Percentiles rank a stretch among this genome's conserved stretches.
Evolutionary conservation across 1,140 invertebrate species (phyloP).

Genomic region (Drosophila nigrodunni): DNA sequence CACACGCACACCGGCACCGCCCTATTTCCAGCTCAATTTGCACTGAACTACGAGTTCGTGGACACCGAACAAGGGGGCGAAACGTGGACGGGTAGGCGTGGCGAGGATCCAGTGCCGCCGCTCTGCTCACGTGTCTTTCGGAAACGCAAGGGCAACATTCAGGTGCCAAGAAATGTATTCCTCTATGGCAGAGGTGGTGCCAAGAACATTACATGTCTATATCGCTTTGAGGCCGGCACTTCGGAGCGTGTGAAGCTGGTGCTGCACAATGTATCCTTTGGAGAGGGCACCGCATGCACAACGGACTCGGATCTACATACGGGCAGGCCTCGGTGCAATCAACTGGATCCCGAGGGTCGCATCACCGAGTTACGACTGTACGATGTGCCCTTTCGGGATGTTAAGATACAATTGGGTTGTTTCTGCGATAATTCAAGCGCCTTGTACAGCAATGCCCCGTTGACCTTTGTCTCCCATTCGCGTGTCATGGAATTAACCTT

Average conservation of each 20-base stretch:
- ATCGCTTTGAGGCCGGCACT: slow-evolving; percentile 89
- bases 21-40: slow-evolving; percentile 88
- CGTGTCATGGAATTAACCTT: slow-evolving; percentile 88
- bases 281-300: slow-evolving; percentile 87
- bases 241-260: slow-evolving; percentile 88
- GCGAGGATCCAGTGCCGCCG: slow-evolving; percentile 88
- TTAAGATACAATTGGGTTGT: slow-evolving; percentile 87
- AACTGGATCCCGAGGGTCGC: slow-evolving; percentile 86
- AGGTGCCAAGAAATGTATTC: slow-evolving; percentile 88
- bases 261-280: slow-evolving; percentile 90
- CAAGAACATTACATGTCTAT: slow-evolving; percentile 90
- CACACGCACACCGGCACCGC: slow-evolving; percentile 88
- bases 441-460: slow-evolving; percentile 85
- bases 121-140: slow-evolving; percentile 84
- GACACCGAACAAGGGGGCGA: slow-evolving; percentile 91
- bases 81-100: slow-evolving; percentile 86
- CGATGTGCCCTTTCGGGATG: slow-evolving; percentile 89
- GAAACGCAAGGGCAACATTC: slow-evolving; percentile 83
- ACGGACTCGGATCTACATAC: slow-evolving; percentile 90
- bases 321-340: slow-evolving; percentile 86
- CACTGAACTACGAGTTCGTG: slow-evolving; percentile 92
- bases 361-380: slow-evolving; percentile 87
- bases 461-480: slow-evolving; percentile 88
- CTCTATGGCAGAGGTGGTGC: slow-evolving; percentile 91
- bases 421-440: slow-evolving; percentile 89